Base-by-base conservation (phyloP, 2,888 invertebrate genomes). In the Coecobrya sp. region DNA sequence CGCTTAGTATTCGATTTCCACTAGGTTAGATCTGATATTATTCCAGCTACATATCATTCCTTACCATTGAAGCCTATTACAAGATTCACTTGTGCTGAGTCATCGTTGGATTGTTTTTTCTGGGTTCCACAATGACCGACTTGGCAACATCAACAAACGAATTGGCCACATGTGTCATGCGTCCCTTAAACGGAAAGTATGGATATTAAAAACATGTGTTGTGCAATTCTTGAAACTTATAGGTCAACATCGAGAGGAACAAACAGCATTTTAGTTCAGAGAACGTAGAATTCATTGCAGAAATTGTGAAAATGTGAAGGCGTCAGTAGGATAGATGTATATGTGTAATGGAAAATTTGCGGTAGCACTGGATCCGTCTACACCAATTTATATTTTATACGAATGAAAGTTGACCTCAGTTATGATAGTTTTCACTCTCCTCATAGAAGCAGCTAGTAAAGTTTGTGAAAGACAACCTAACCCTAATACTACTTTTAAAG, bases 401-500 rank as follows among this genome's bases (percentile, higher is more conserved):
- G 70, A 68, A 73, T 73, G 70, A 73, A 73, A 42, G 42, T 42
- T 42, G 70, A 73, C 70, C 70, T 73, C 70, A 73, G 36, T 73
- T n/a, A 73, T 73, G n/a, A 1, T 42, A 73, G 8, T 73, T 30
- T 27, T 65, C 65, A 16, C 70, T n/a, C 16, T 42, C 0, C 16
- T 16, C 1, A 0, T 68, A 13, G 1, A 36, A 30, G 68, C 68
- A 0, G 0, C 22, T 30, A 16, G n/a, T 36, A 73, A 36, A 73
- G 70, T 73, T 73, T 19, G 70, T 8, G 16, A 27, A 42, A 73
- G 70, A 42, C 42, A 73, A 42, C 19, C 36, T 42, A n/a, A n/a
- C n/a, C n/a, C n/a, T n/a, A n/a, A n/a, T n/a, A 27, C 70, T 42
- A 73, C 70, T 73, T 73, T 73, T 42, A 73, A 73, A 73, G 70